Base-by-base conservation (phyloP, 1,140 invertebrate genomes). In the Chlorops oryzae region DNA sequence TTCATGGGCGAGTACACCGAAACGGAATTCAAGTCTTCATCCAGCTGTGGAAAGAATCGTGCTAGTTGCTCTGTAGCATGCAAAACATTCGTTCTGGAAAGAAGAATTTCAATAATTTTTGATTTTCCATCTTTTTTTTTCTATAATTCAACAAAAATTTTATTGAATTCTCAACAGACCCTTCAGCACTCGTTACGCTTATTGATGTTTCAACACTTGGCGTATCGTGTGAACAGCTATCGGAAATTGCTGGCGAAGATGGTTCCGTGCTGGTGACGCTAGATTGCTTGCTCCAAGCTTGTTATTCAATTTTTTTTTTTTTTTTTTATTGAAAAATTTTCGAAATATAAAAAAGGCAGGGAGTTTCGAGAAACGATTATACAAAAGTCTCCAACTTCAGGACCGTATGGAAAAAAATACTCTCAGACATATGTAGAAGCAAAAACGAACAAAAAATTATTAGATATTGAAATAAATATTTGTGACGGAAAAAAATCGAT, bases 161-260 rank as follows among this genome's bases (percentile, higher is more conserved):
- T 32, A 54, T 53, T 25, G 53, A 51, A 56, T 65, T 63, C 65
- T 70, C n/a, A n/a, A n/a, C n/a, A n/a, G 71, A 81, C 80, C 80
- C 79, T 56, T 82, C 81, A 50, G 74, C 79, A 58, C 80, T 82
- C 49, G 80, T 74, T 41, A 81, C 61, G 59, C 80, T 82, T 24
- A 80, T 77, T 0, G 81, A 82, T 73, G 82, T 80, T 38, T 75
- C 74, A 50, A 79, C 81, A 47, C 77, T 80, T 54, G 80, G 77
- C 32, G 76, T 78, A 5, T 77, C 79, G 54, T 80, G 77, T 28
- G 76, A 78, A 5, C 61, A 74, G 46, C 60, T 61, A 51, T 78
- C 77, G 9, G 81, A 81, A 3, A 79, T 73, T 13, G 78, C 77
- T 20, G 83, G 83, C 52, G 86, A 87, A 41, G 84, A 87, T 9